Percentiles rank a stretch among this genome's conserved stretches.
These are phyloP conservation scores for Geophilus truncorum DNA, from an alignment of 2,888 invertebrate species.

Conservation along the genomic window DNA sequence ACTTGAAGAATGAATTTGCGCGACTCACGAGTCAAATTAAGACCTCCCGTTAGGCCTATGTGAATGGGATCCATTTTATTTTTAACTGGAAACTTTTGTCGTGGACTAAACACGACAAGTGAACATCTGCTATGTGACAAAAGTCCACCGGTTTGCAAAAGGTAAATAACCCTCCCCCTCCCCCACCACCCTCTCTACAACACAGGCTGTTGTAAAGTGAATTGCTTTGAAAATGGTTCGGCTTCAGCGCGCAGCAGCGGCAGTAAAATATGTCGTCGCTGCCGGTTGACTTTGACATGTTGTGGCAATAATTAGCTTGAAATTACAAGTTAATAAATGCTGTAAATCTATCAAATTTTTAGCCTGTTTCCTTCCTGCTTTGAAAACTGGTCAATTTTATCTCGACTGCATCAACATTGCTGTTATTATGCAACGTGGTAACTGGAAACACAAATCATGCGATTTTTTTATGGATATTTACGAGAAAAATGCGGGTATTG, in stretches of 20 bases:
- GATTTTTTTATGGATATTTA: background rate
- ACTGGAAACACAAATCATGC: background rate
- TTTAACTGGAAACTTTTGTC: background rate
- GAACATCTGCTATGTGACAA: background rate
- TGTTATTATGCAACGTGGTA: background rate
- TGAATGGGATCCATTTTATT: background rate
- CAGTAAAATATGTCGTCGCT: background rate
- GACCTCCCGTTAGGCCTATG: background rate
- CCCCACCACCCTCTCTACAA: background rate
- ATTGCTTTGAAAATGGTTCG: background rate
- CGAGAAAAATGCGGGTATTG: background rate
- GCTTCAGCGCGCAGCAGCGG: background rate
- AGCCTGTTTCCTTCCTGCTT: background rate
- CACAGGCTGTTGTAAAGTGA: background rate
- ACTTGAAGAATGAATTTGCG: too few species aligned
- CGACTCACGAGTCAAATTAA: background rate
- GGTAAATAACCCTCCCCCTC: background rate
- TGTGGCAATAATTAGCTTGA: background rate
- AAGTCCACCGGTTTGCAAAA: background rate
- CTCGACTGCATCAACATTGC: background rate
- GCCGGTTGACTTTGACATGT: background rate
- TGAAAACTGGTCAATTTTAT: background rate
- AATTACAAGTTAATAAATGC: slow-evolving; percentile 9
- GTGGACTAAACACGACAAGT: background rate
- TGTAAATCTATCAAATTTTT: slow-evolving; percentile 5